phyloP scores from a whole-genome alignment of 2,113 vertebrate genomes.

The Clarias macrocephalus region DNA sequence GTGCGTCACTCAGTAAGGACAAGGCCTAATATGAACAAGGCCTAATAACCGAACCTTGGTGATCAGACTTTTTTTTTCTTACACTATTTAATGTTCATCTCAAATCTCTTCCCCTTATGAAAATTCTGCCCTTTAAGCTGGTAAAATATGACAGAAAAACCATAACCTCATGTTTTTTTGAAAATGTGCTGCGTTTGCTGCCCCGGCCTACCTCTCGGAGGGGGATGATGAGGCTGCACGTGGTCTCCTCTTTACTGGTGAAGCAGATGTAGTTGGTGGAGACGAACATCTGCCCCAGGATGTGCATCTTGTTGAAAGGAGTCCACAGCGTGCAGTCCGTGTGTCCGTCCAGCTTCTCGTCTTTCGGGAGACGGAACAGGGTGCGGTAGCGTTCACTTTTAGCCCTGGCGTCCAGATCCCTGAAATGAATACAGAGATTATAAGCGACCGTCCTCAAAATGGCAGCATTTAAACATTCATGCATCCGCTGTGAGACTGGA shows the following conservation, averaged over 20 bases:
- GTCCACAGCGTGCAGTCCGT: conserved; percentile 98
- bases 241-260: conserved; percentile 91
- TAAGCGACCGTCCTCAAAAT: background rate
- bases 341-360: conserved; percentile 95
- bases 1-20: background rate
- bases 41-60: background rate
- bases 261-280: conserved; percentile 99
- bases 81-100: background rate
- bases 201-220: conserved; percentile 82
- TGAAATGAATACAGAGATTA: conserved; percentile 51
- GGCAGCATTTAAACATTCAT: background rate
- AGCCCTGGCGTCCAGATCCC: conserved; percentile 93
- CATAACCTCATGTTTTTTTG: background rate
- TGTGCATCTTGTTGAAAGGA: conserved; percentile 97
- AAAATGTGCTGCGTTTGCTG: background rate
- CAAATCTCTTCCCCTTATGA: background rate
- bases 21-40: background rate
- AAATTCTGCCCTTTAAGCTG: background rate
- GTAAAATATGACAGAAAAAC: background rate
- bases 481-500: background rate
- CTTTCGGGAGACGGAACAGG: conserved; percentile 92
- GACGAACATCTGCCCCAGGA: conserved; percentile 97
- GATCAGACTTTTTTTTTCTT: background rate
- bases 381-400: conserved; percentile 94
- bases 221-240: conserved; percentile 96